phyloP scores from a whole-genome alignment of 2,888 invertebrate species.

The Sinopyrophorus schimmeli region DNA sequence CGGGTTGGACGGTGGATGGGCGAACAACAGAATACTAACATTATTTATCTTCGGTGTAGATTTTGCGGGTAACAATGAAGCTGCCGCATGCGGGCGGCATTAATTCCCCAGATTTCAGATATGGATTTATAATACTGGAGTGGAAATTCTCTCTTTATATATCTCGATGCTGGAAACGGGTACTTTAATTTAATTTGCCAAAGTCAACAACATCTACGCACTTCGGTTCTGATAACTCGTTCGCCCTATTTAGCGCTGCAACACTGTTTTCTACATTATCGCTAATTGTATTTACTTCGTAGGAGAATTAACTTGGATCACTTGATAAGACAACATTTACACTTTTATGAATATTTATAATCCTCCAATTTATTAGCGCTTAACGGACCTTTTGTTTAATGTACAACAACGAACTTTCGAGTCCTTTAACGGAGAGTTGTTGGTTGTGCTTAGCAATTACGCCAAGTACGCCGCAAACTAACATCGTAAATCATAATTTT shows the following conservation, averaged over 20 bases:
- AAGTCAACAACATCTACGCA: slow-evolving; percentile 17
- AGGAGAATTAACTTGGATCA: slow-evolving; percentile 19
- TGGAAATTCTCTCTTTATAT: slow-evolving; percentile 9
- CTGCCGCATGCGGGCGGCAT: neutral
- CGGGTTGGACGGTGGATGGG: too few species aligned
- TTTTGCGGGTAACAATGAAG: slow-evolving; percentile 3
- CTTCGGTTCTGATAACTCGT: slow-evolving; percentile 10
- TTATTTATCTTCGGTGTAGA: slow-evolving; percentile 12
- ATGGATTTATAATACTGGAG: slow-evolving; percentile 9
- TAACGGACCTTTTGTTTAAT: slow-evolving; percentile 19
- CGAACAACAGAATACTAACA: slow-evolving; percentile 14
- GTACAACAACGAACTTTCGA: slow-evolving; percentile 15
- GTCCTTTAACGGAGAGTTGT: slow-evolving; percentile 14
- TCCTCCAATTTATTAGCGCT: slow-evolving; percentile 20
- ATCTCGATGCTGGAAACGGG: slow-evolving; percentile 10
- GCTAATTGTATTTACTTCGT: slow-evolving; percentile 24
- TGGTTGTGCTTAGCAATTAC: slow-evolving; percentile 21
- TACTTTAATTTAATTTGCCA: slow-evolving; percentile 16
- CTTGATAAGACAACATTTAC: slow-evolving; percentile 23
- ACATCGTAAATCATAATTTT: slow-evolving; percentile 27
- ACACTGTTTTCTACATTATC: slow-evolving; percentile 10
- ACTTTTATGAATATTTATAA: slow-evolving; percentile 23
- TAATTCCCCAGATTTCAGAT: slow-evolving; percentile 6
- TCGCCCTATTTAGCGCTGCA: slow-evolving; percentile 3
- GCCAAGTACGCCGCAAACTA: slow-evolving; percentile 25